phyloP scores from a whole-genome alignment of 2,113 vertebrate genomes.

The Onychostruthus taczanowskii region DNA sequence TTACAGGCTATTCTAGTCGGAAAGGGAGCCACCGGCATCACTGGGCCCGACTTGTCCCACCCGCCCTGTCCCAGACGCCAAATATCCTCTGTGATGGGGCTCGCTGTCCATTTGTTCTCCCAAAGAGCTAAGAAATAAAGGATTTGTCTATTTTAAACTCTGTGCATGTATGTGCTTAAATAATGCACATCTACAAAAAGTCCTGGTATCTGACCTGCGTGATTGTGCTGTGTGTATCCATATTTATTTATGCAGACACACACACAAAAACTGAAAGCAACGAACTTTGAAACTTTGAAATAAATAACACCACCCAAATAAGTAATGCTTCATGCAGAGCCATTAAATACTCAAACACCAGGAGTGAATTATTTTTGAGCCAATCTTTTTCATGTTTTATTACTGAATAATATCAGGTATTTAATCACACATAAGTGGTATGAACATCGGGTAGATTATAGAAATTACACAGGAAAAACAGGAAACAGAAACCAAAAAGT shows the following conservation, averaged over 20 bases:
- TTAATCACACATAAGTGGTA: rapidly evolving
- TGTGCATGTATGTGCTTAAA: rapidly evolving
- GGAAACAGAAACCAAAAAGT: neutral
- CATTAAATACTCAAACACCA: neutral
- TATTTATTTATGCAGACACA: too few species aligned
- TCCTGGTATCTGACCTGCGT: rapidly evolving
- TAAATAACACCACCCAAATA: neutral
- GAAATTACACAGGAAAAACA: neutral
- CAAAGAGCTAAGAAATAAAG: neutral
- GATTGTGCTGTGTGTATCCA: rapidly evolving
- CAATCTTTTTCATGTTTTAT: neutral
- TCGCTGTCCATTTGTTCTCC: rapidly evolving
- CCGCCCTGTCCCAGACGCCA: rapidly evolving
- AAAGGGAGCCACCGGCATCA: neutral
- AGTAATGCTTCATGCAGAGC: neutral
- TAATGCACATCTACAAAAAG: rapidly evolving
- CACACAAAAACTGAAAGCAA: neutral
- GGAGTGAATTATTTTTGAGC: neutral
- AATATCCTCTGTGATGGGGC: rapidly evolving
- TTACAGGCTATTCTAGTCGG: neutral
- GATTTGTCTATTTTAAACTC: neutral
- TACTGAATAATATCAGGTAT: neutral
- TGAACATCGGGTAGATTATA: rapidly evolving
- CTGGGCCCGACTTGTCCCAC: neutral
- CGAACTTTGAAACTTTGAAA: too few species aligned